These are phyloP conservation scores for Nemopilema nomurai DNA, from an alignment of 30 jellyfish, hydroid and myxozoan species.

Conservation along the genomic window DNA sequence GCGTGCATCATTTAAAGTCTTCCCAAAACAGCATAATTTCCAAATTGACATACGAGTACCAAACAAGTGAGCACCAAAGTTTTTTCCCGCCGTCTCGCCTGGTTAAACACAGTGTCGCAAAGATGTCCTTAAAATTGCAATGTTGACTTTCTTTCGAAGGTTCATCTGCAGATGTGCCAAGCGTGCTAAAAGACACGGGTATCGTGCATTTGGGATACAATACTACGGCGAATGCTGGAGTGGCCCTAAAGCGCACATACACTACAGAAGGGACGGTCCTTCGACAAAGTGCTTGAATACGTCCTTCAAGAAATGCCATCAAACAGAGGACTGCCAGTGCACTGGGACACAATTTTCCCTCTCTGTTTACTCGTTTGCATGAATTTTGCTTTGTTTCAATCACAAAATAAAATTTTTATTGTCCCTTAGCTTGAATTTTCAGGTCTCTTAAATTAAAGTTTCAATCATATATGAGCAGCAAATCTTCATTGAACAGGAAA, in stretches of 20 bases:
- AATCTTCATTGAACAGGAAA: too few relatives aligned
- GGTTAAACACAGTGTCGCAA: too few relatives aligned
- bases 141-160: neutral
- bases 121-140: neutral
- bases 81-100: too few relatives aligned
- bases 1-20: too few relatives aligned
- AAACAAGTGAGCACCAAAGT: too few relatives aligned
- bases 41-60: too few relatives aligned
- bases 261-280: conserved; percentile 24
- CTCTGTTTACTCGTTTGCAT: conserved; percentile 1
- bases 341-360: conserved; percentile 22
- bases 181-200: conserved; percentile 30
- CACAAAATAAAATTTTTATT: too few relatives aligned
- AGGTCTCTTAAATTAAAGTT: too few relatives aligned
- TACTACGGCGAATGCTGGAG: conserved; percentile 71
- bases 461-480: too few relatives aligned
- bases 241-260: conserved; percentile 20
- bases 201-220: conserved; percentile 42
- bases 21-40: too few relatives aligned
- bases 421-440: too few relatives aligned
- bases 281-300: conserved; percentile 26
- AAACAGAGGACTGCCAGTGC: conserved; percentile 22
- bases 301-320: conserved; percentile 23
- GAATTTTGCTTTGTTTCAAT: neutral
- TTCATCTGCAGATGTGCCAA: conserved; percentile 39